Percentiles rank a stretch among this genome's conserved stretches.
phyloP scores from a whole-genome alignment of 2,888 invertebrate genomes.

The Incurvaria masculella region DNA sequence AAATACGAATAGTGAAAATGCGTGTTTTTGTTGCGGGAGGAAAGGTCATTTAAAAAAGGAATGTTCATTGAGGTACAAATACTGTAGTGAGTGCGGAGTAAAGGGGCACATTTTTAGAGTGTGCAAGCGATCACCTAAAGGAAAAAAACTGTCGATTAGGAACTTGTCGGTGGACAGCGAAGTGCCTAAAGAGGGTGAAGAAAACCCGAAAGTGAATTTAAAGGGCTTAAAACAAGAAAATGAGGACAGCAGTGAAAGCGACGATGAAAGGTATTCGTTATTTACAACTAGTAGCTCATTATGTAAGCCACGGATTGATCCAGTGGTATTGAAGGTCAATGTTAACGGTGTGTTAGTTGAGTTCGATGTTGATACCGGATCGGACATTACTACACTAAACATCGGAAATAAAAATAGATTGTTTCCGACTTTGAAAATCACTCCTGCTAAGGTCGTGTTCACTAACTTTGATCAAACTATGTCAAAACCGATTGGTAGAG shows the following conservation, averaged over 20 bases:
- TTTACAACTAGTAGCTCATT: slow-evolving; percentile 2
- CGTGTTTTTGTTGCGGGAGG: slow-evolving; percentile 6
- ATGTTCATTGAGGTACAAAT: slow-evolving; percentile 7
- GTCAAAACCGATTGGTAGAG: not conserved
- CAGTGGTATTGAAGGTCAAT: slow-evolving; percentile 1
- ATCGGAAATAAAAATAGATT: not conserved
- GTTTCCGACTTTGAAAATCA: slow-evolving; percentile 1
- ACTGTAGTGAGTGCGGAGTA: slow-evolving; percentile 10
- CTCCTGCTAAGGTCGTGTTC: slow-evolving; percentile 4
- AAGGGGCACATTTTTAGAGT: slow-evolving; percentile 5
- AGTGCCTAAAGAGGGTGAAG: too few species aligned
- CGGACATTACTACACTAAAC: slow-evolving; percentile 8
- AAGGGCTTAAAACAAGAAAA: slow-evolving; percentile 6
- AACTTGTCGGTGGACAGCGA: too few species aligned
- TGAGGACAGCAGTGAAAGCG: not conserved
- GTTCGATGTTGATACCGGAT: slow-evolving; percentile 9
- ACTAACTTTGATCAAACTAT: not conserved
- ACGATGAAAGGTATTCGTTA: not conserved
- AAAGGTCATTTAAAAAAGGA: slow-evolving; percentile 5
- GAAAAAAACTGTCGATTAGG: too few species aligned
- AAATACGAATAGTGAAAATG: too few species aligned
- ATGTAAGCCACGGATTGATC: slow-evolving; percentile 4
- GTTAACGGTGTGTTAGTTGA: slow-evolving; percentile 1
- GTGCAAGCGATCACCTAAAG: too few species aligned
- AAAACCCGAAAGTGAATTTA: not conserved